phyloP scores from a whole-genome alignment of 2,888 invertebrate species.

The Colostygia pectinataria region DNA sequence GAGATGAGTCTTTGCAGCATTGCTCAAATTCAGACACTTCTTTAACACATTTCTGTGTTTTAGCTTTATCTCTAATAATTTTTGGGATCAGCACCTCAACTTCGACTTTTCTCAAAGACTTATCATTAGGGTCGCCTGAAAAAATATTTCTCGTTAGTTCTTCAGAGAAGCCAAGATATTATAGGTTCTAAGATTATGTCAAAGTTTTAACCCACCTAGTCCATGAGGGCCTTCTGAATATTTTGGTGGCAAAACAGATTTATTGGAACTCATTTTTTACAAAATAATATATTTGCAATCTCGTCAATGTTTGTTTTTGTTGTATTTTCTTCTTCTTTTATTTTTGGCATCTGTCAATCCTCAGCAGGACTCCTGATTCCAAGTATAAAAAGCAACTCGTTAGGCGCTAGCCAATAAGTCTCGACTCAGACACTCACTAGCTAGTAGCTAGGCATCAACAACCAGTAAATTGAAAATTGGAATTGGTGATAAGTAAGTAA shows the following conservation, averaged over 20 bases:
- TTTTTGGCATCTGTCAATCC: no score
- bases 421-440: no score
- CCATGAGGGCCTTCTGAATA: conserved; percentile 81
- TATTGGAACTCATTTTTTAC: conserved; percentile 38
- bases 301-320: no score
- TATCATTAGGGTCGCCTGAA: conserved; percentile 93
- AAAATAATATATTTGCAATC: background rate
- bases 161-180: no score
- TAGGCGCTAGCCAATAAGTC: no score
- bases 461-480: no score
- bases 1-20: conserved; percentile 87
- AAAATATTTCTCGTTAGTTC: conserved; percentile 24
- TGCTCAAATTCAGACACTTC: conserved; percentile 88
- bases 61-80: conserved; percentile 92
- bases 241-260: conserved; percentile 68
- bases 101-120: conserved; percentile 93
- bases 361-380: no score
- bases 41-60: conserved; percentile 88
- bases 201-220: conserved; percentile 63
- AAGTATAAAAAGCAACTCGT: no score
- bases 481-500: no score
- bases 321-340: no score
- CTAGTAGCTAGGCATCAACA: no score
- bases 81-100: conserved; percentile 94
- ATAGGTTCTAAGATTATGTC: background rate